Conservation (phyloP, 1,140 invertebrate genomes). For the Littorina saxatilis region DNA sequence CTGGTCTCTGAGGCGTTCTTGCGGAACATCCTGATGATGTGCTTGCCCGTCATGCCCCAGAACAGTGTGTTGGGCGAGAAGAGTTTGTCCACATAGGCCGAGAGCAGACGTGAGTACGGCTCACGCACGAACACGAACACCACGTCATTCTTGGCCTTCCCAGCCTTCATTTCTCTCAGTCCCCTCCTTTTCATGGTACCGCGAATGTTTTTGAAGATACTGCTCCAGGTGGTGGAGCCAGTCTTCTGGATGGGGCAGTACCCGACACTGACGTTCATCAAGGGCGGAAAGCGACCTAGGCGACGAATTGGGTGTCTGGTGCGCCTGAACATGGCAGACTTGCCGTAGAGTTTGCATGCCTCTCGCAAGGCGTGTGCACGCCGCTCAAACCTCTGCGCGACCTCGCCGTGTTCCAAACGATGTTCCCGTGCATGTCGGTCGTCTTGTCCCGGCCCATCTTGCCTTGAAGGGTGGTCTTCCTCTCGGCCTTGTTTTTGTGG, state of each 20-base stretch:
- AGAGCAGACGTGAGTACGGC: conserved; percentile 63
- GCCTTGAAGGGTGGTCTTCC: too few species aligned
- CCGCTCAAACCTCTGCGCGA: too few species aligned
- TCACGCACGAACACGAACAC: conserved; percentile 64
- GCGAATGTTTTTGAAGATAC: conserved; percentile 51
- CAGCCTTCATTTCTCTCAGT: neutral
- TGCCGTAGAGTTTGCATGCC: neutral
- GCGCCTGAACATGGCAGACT: conserved; percentile 11
- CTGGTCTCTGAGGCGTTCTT: conserved; percentile 34
- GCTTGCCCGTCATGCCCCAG: conserved; percentile 59
- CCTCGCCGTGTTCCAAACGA: too few species aligned
- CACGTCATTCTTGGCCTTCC: neutral
- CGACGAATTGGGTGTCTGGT: too few species aligned
- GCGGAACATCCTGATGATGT: conserved; percentile 57
- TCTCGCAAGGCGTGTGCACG: too few species aligned
- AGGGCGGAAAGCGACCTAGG: too few species aligned
- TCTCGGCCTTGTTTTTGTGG: too few species aligned
- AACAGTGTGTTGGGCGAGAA: conserved; percentile 69
- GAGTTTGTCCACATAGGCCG: conserved; percentile 67
- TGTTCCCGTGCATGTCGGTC: too few species aligned
- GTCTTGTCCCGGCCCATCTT: too few species aligned
- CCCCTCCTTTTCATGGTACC: neutral
- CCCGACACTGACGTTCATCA: neutral
- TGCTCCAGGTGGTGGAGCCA: conserved; percentile 66
- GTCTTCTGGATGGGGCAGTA: conserved; percentile 67